Evolutionary conservation across 2,113 vertebrate species (phyloP), one percentile per base, ranked within the genome.

Genomic region (Cisticola juncidis): DNA sequence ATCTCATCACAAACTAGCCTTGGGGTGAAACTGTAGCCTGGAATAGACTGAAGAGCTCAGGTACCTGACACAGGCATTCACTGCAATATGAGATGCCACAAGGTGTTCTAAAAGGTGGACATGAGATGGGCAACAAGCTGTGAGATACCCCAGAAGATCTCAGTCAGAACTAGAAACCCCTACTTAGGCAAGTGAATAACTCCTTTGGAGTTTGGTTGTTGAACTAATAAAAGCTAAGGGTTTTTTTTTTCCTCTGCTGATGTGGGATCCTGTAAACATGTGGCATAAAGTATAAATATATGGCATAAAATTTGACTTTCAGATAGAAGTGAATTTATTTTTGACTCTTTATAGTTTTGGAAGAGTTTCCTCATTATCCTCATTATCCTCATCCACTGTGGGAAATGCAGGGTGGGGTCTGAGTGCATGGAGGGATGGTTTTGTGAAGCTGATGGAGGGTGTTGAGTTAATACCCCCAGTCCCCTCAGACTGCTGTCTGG

Each of bases 381-480:
- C 51, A 50, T 86, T 88, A 71, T 68, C 23, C 48, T 81, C 51
- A 50, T 28, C n/a, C 68, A 21, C 40, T 71, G 48, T 84, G 86
- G 79, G 76, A 88, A 92, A 86, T 56, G 16, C 33, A 60, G 29
- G n/a, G 62, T 82, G 24, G 22, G 36, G 31, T 33, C 38, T 86
- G 54, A 73, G 56, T 36, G 26, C 0, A 0, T 23, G 85, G 44
- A 47, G 76, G n/a, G 72, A 90, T 72, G 77, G 88, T 61, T 94
- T 91, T 79, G 72, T 86, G 72, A 86, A 51, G 88, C 80, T 90
- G 80, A 71, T 65, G 92, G 88, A 74, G 82, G n/a, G 86, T 90
- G 92, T 93, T 91, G 92, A 95, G 88, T 92, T 93, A 95, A 93
- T 84, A 78, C 36, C n/a, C 90, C 31, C 72, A 83, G 80, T 69